Conservation (phyloP, 1,140 invertebrate genomes). For the Cheumatopsyche charites region DNA sequence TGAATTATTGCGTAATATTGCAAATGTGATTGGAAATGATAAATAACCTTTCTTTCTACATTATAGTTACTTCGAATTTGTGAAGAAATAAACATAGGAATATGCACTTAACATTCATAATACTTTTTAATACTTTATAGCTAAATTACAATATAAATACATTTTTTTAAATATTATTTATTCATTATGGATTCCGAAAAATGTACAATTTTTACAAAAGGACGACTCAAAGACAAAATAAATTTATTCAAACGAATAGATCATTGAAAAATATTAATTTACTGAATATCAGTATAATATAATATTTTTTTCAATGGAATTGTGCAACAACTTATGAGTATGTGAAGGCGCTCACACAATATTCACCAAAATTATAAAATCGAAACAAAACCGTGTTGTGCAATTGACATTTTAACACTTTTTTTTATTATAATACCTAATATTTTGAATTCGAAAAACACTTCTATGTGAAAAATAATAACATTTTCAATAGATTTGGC, state of each 20-base stretch:
- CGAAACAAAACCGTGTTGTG: no score
- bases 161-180: slow-evolving; percentile 2
- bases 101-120: background rate
- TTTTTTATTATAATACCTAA: no score
- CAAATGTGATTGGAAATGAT: background rate
- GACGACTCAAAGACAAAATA: background rate
- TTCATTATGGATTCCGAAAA: slow-evolving; percentile 4
- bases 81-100: background rate
- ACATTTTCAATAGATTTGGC: no score
- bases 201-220: slow-evolving; percentile 18
- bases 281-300: slow-evolving; percentile 30
- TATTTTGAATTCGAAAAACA: no score
- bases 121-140: background rate
- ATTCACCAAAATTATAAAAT: no score
- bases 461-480: no score
- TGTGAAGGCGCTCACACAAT: no score
- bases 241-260: background rate
- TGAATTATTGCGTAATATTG: slow-evolving; percentile 15
- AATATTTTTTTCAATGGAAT: background rate
- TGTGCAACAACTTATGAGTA: no score
- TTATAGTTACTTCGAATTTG: background rate
- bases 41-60: background rate
- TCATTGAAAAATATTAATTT: slow-evolving; percentile 18
- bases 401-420: no score
- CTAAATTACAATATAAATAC: background rate